Evolutionary conservation across 2,113 vertebrate genomes (phyloP).

Genomic region (Coracopsis vasa): DNA sequence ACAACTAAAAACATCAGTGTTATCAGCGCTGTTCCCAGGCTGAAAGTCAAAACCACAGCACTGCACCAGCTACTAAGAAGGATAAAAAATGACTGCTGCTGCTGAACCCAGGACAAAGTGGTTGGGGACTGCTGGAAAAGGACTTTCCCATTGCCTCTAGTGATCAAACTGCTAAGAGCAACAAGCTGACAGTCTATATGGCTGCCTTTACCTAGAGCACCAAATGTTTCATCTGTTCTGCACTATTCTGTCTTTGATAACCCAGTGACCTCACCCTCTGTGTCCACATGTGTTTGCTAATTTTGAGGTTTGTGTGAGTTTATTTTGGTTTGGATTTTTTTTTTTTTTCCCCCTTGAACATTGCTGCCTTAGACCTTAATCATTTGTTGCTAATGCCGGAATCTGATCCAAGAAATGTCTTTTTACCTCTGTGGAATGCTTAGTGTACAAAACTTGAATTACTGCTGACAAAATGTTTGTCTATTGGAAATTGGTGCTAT

Average conservation of each 20-base stretch:
- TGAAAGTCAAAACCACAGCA: too few relatives aligned
- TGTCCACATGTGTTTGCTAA: not conserved
- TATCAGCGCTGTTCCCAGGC: too few relatives aligned
- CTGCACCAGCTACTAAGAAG: too few relatives aligned
- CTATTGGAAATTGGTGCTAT: constrained; percentile 55
- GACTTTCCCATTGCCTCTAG: not conserved
- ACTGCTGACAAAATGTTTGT: constrained; percentile 51
- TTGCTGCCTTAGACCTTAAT: not conserved
- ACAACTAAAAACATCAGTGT: too few relatives aligned
- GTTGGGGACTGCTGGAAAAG: not conserved
- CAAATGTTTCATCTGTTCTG: not conserved
- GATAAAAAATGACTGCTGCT: too few relatives aligned
- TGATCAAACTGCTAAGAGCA: not conserved
- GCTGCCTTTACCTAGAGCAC: not conserved
- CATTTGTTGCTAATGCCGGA: constrained; percentile 7
- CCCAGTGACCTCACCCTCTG: rapidly evolving
- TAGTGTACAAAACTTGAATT: constrained; percentile 49
- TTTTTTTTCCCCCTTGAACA: not conserved
- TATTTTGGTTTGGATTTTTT: not conserved
- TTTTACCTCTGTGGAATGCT: constrained; percentile 18
- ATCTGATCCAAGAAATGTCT: constrained; percentile 42
- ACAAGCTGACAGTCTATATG: not conserved
- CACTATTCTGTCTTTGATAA: not conserved
- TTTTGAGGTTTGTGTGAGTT: not conserved
- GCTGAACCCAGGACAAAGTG: too few relatives aligned